Percentiles rank a stretch among this genome's conserved stretches.
Conservation (phyloP, 2,113 vertebrate genomes). For the Nerophis lumbriciformis region DNA sequence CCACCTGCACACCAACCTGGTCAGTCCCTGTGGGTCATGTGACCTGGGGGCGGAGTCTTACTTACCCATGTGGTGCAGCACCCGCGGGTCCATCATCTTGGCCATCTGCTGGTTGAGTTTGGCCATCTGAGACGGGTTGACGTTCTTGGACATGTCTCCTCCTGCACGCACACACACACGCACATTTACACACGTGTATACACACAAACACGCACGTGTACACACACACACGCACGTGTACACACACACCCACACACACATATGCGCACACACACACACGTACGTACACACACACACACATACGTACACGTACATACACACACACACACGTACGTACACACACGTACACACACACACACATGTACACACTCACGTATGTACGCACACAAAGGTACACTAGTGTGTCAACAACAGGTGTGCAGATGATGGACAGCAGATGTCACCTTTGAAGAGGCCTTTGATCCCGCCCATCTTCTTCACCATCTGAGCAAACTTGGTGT, state of each 20-base stretch:
- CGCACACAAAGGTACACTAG: no score
- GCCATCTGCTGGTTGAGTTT: constrained; percentile 99
- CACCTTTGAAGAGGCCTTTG: constrained; percentile 98
- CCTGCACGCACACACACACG: constrained; percentile 64
- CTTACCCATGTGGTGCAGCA: constrained; percentile 99
- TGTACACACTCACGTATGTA: neutral
- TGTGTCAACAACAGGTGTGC: no score
- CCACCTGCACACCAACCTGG: constrained; percentile 73
- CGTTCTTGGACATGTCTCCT: constrained; percentile 99
- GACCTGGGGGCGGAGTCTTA: constrained; percentile 49
- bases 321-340: neutral
- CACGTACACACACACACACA: neutral
- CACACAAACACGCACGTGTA: neutral
- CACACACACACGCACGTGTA: no score
- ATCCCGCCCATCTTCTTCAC: constrained; percentile 99
- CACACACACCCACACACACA: no score
- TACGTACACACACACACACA: no score
- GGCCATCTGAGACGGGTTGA: constrained; percentile 96
- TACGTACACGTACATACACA: no score
- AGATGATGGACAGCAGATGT: no score
- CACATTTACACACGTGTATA: no score
- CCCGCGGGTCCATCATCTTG: constrained; percentile 99
- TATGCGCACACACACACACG: no score
- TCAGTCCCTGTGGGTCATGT: neutral
- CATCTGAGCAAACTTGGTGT: constrained; percentile 99